Conservation (phyloP, 2,888 invertebrate species). For the Hypomecis punctinalis region DNA sequence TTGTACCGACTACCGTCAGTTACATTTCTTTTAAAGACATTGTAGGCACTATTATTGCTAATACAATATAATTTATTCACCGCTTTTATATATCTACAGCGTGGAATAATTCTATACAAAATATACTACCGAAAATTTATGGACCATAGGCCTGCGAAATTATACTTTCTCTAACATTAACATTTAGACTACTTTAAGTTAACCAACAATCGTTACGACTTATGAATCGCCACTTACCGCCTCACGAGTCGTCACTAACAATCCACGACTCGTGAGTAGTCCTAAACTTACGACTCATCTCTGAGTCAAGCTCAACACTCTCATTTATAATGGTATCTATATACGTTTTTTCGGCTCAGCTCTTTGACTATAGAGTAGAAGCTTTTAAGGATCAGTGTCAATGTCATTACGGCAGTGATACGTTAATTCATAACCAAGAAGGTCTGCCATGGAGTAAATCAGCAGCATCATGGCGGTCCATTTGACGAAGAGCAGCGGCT, state of each 20-base stretch:
- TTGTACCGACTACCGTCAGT: constrained; percentile 61
- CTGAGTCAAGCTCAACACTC: neutral
- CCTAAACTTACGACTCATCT: neutral
- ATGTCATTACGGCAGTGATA: neutral
- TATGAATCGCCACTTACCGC: constrained; percentile 30
- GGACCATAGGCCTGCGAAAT: constrained; percentile 71
- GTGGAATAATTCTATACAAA: constrained; percentile 80
- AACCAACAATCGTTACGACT: constrained; percentile 57
- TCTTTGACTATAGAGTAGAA: neutral
- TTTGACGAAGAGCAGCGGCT: constrained; percentile 73
- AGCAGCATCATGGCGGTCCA: constrained; percentile 79
- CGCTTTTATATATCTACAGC: constrained; percentile 76
- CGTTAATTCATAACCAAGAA: constrained; percentile 77
- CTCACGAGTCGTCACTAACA: constrained; percentile 14
- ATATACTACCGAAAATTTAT: constrained; percentile 81
- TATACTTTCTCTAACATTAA: constrained; percentile 75
- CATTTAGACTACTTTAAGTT: constrained; percentile 70
- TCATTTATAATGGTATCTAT: neutral
- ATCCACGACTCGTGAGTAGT: neutral
- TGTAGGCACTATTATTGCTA: constrained; percentile 85
- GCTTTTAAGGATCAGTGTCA: neutral
- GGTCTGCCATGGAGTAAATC: constrained; percentile 77
- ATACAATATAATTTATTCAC: constrained; percentile 73
- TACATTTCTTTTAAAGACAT: constrained; percentile 78
- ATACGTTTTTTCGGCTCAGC: neutral